Conservation (phyloP, 2,113 vertebrate genomes). For the Ptyas mucosa region DNA sequence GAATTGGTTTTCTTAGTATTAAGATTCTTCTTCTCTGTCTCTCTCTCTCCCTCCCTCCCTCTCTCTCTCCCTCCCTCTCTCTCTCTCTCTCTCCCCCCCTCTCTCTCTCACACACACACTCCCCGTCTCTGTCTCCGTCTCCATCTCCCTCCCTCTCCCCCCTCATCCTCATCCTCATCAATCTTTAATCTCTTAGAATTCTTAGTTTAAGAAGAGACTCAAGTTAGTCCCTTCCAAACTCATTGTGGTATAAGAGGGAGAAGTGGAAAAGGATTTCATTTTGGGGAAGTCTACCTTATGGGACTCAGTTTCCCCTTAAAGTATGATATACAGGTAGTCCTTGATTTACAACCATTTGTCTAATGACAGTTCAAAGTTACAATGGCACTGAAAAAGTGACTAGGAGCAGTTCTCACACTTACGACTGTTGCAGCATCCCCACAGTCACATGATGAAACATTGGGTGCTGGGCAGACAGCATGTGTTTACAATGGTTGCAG, state of each 20-base stretch:
- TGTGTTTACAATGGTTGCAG: background rate
- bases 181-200: background rate
- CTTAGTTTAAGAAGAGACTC: background rate
- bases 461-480: background rate
- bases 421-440: background rate
- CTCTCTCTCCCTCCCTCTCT: too few species aligned
- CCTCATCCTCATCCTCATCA: background rate
- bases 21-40: background rate
- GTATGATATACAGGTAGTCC: background rate
- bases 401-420: too few species aligned
- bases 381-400: background rate
- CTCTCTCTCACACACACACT: too few species aligned
- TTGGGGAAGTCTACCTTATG: background rate
- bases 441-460: background rate
- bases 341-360: background rate
- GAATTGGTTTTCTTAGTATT: background rate
- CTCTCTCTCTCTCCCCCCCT: background rate
- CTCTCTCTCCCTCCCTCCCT: too few species aligned
- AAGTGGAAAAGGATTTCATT: background rate
- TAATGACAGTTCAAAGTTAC: background rate
- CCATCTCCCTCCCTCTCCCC: fast-evolving
- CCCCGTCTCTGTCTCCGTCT: too few species aligned
- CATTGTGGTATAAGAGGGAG: background rate
- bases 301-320: background rate
- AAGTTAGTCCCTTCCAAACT: background rate